Evolutionary conservation across 2,113 vertebrate genomes (phyloP), one percentile per base, ranked within the genome.

Genomic region (Rhabdomys dilectus): DNA sequence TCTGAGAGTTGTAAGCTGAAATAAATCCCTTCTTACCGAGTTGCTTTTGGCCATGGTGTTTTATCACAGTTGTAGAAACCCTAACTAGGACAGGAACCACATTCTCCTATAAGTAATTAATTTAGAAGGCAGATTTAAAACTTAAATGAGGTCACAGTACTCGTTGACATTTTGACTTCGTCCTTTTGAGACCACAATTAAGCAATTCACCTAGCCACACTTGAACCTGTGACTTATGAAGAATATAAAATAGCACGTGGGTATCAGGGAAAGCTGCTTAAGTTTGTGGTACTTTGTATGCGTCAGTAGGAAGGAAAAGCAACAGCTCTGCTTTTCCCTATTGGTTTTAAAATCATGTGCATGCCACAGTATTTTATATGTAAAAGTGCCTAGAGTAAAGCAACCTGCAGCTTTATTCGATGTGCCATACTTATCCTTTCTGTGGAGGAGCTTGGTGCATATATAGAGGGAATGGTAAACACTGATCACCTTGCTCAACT

Each of bases 401-500:
- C 0, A 7, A 22, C 26, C 66, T 29, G 31, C 7, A 76, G 75
- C 53, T 66, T 48, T 70, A 56, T 91, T 93, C 24, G 64, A 77
- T 5, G 51, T 75, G 34, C 21, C 26, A 85, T 36, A 56, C 36
- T 72, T 85, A 60, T 84, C 81, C 12, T 70, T 68, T 85, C 68
- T 56, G 84, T 72, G 19, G 17, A 95, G 58, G 48, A 76, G 45
- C 78, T 88, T 85, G 26, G 36, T 94, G 34, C 11, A 7, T 68
- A 48, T 36, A 68, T 34, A 90, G 21, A 88, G 58, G 26, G 58
- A 73, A 87, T 60, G 3, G 56, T 82, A 96, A 92, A 88, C 12
- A 86, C n/a, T 21, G 77, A 53, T 92, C 75, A 86, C 36, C 13
- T 80, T 80, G 42, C 36, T 66, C 22, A 91, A 91, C n/a, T 94